Base-by-base conservation (phyloP, 2,888 invertebrate species). In the Hololepta plana region DNA sequence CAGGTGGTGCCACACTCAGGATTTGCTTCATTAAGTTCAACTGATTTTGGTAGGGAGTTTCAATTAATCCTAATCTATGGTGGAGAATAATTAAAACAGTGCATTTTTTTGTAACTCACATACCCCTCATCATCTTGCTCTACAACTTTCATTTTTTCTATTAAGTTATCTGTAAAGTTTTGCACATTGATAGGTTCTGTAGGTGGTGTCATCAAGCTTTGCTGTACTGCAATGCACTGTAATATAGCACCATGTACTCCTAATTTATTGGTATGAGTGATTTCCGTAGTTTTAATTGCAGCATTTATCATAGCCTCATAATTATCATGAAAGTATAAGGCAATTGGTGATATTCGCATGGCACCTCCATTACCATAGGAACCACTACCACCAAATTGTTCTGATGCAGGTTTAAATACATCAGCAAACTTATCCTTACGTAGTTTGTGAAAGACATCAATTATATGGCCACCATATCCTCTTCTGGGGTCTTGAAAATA, bases 351-450 rank as follows among this genome's bases (percentile, higher is more conserved):
- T 13, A 74, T 57, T 39, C 79, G 56, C 77, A 80, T 79, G 1
- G 75, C 74, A 22, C 70, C 75, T 2, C 79, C 79, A 51, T 79
- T 80, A n/a, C 79, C 80, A 51, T 60, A 74, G 2, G 76, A 77
- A 2, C 80, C 79, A 20, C 42, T 38, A 2, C 77, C 75, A 38
- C 59, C 47, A 46, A 75, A 77, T 44, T 74, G 73, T 37, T 64
- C 57, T 24, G 45, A 55, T 3, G 75, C 76, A 14, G 79, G 75
- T 25, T 51, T 51, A 38, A 60, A 64, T 2, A 71, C 53, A 47
- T 77, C 62, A 17, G 54, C 48, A 45, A 60, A 69, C 37, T 66
- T 60, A 20, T 47, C 53, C 25, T 52, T 53, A 7, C 8, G 17
- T 26, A 72, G 48, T 38, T 65, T 64, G 15, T 53, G 41, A 41